phyloP scores from a whole-genome alignment of 2,888 invertebrate species.

The Vesta saturnalis region DNA sequence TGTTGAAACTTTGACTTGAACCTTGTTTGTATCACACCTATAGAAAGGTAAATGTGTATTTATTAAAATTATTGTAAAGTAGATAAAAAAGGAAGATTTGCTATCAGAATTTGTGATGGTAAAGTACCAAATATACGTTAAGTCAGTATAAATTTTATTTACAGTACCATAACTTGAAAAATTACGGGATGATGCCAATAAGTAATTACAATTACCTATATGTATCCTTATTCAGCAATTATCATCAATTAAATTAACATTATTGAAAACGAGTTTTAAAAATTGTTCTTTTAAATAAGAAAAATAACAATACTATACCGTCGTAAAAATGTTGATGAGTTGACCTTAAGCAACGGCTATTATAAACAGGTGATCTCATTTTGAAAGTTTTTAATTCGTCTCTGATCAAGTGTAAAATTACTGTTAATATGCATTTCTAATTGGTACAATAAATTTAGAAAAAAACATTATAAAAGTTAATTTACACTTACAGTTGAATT shows the following conservation, averaged over 20 bases:
- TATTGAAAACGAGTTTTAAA: neutral
- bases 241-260: neutral
- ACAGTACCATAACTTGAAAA: too few species aligned
- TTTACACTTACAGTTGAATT: too few species aligned
- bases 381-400: slow-evolving; percentile 51
- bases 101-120: too few species aligned
- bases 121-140: too few species aligned
- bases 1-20: too few species aligned
- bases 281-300: neutral
- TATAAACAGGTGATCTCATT: slow-evolving; percentile 41
- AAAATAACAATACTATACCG: slow-evolving; percentile 40
- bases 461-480: neutral
- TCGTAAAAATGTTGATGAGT: slow-evolving; percentile 45
- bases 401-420: slow-evolving; percentile 55
- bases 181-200: neutral
- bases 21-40: too few species aligned
- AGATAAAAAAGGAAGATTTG: too few species aligned
- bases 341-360: slow-evolving; percentile 35
- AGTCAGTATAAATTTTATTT: too few species aligned
- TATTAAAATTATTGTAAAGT: too few species aligned
- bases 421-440: slow-evolving; percentile 47
- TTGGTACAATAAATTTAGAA: slow-evolving; percentile 12
- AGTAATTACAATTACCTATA: neutral
- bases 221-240: neutral
- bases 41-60: too few species aligned